Conservation (phyloP, 2,888 invertebrate species). For the Polia nebulosa region DNA sequence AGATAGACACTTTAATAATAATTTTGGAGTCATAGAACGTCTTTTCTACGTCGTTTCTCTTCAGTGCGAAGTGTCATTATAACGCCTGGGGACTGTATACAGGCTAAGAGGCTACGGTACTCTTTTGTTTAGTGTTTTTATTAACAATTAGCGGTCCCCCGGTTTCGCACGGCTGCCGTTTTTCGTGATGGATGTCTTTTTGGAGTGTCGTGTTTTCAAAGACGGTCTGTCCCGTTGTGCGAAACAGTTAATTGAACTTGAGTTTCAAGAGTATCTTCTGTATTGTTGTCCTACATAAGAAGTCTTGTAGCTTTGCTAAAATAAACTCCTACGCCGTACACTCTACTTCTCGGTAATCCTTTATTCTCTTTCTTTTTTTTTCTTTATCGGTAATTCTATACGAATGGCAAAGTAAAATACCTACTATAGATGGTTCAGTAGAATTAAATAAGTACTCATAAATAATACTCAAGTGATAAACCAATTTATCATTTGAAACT, state of each 20-base stretch:
- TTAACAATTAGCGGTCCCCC: constrained; percentile 58
- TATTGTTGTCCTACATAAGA: constrained; percentile 20
- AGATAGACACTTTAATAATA: too few relatives aligned
- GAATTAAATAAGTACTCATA: neutral
- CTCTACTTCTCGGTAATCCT: too few relatives aligned
- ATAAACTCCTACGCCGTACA: too few relatives aligned
- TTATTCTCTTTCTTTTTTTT: neutral
- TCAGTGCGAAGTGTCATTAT: constrained; percentile 8
- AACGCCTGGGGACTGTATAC: neutral
- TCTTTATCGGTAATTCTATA: neutral
- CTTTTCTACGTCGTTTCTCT: too few relatives aligned
- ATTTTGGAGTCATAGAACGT: too few relatives aligned
- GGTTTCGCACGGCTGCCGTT: constrained; percentile 62
- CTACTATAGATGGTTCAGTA: neutral
- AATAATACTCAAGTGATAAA: neutral
- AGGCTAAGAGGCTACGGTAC: constrained; percentile 44
- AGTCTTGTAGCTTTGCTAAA: neutral
- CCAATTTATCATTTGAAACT: neutral
- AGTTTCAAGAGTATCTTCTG: constrained; percentile 18
- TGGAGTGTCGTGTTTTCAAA: constrained; percentile 51
- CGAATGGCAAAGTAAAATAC: neutral
- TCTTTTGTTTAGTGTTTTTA: constrained; percentile 63
- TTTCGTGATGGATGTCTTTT: constrained; percentile 52
- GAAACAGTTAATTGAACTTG: constrained; percentile 54
- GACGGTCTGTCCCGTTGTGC: constrained; percentile 46